Conservation (phyloP, 2,888 invertebrate species). For the Platycnemis pennipes region DNA sequence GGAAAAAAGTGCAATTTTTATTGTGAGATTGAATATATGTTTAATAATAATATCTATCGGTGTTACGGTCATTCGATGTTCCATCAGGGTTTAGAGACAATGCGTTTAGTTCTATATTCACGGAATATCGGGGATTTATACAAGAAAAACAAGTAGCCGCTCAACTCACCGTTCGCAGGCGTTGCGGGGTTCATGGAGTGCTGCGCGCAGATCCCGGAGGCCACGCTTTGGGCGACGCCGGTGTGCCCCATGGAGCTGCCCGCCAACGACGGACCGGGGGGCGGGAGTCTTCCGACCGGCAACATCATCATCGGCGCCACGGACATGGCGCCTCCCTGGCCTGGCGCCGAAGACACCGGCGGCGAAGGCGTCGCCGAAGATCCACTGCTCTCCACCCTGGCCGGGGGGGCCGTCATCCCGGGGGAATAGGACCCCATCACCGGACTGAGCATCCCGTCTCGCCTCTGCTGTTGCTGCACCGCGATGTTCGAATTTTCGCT, state of each 20-base stretch:
- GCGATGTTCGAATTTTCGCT: neutral
- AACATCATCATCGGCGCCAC: constrained; percentile 63
- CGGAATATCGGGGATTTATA: too few species aligned
- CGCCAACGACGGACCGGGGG: constrained; percentile 49
- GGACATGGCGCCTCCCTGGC: neutral
- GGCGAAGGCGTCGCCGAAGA: constrained; percentile 53
- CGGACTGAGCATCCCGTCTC: neutral
- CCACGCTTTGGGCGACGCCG: neutral
- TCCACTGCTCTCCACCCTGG: constrained; percentile 8
- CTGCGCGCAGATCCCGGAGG: constrained; percentile 10
- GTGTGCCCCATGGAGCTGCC: neutral
- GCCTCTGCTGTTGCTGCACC: neutral
- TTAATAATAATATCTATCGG: too few species aligned
- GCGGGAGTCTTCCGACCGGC: constrained; percentile 68
- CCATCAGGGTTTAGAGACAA: too few species aligned
- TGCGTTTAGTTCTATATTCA: too few species aligned
- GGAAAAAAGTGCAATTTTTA: too few species aligned
- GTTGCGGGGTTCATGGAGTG: constrained; percentile 16
- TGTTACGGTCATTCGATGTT: too few species aligned
- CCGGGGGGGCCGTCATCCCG: neutral
- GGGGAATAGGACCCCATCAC: neutral
- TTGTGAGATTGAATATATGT: too few species aligned
- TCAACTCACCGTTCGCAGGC: constrained; percentile 28
- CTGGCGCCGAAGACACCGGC: neutral
- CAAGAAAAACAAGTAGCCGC: too few species aligned